Evolutionary conservation across 2,888 invertebrate genomes (phyloP), one percentile per base, ranked within the genome.

Genomic region (Cybosia mesomella): DNA sequence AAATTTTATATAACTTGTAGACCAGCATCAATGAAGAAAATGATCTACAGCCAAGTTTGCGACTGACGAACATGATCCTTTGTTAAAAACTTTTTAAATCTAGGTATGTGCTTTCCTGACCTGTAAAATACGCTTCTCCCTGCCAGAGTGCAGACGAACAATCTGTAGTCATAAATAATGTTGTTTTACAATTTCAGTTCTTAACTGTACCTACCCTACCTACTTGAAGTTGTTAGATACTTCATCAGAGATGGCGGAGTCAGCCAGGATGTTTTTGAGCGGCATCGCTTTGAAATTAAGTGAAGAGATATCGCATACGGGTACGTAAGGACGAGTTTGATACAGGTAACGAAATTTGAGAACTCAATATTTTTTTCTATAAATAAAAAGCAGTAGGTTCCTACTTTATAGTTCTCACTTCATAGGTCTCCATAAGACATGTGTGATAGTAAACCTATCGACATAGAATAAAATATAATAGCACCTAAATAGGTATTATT

Each of bases 241-340:
- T 18, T n/a, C n/a, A 57, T 43, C 43, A 39, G 11, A 39, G 59
- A 59, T 39, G 34, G 34, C 59, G 59, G n/a, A 21, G 60, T 11
- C 54, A 60, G 55, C 55, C 15, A 39, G n/a, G 32, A 18, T 39
- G n/a, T 60, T 36, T 66, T 34, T 54, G 39, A 54, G 55, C 36
- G 60, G 39, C 60, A 66, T 53, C 34, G 61, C 43, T 62, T 43
- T 21, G 22, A 59, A 60, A 54, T 62, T 63, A 22, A 64, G 39
- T 58, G 22, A 39, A 58, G 60, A 13, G 68, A 64, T 55, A 55
- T 64, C 58, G 60, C 59, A 36, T 59, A 34, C 58, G 49, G 58
- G 58, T 32, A 39, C 36, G 22, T 60, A 24, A 22, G 39, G 60
- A 7, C 15, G 15, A 43, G 39, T 60, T 60, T 24, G 36, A 36